A percentile compares a stretch with the other conserved stretches of the same genome.
These are phyloP conservation scores for Taenioides sp. DNA, from an alignment of 2,797 vertebrate genomes.

Conservation along the genomic window DNA sequence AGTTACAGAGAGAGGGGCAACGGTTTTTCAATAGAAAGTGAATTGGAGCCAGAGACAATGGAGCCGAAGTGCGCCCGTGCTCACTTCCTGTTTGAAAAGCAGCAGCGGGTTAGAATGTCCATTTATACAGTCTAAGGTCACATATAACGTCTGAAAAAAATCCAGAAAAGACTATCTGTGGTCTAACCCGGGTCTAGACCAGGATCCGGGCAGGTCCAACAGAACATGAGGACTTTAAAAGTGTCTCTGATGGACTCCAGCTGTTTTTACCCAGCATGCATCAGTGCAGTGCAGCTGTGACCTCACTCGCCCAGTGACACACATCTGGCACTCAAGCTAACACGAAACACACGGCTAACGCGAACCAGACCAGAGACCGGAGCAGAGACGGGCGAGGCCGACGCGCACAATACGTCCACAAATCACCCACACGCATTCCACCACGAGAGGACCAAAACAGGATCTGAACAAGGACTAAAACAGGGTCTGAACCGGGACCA, in stretches of 20 bases:
- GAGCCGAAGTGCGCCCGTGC: no score
- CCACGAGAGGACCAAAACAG: no score
- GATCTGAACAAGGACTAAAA: not conserved
- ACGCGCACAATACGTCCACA: not conserved
- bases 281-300: constrained; percentile 46
- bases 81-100: no score
- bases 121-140: no score
- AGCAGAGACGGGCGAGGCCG: not conserved
- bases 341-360: not conserved
- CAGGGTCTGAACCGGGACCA: no score
- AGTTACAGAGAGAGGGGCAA: no score
- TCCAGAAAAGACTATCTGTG: no score
- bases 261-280: constrained; percentile 42
- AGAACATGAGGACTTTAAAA: not conserved
- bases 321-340: constrained; percentile 45
- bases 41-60: no score
- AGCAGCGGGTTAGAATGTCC: no score
- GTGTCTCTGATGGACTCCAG: constrained; percentile 21
- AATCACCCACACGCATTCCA: not conserved
- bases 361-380: not conserved
- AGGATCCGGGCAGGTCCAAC: not conserved
- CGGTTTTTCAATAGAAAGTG: no score
- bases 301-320: constrained; percentile 58
- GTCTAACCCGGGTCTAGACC: not conserved
- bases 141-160: no score